These are phyloP conservation scores for Lamprotornis superbus DNA, from an alignment of 2,113 vertebrate genomes.

Conservation along the genomic window DNA sequence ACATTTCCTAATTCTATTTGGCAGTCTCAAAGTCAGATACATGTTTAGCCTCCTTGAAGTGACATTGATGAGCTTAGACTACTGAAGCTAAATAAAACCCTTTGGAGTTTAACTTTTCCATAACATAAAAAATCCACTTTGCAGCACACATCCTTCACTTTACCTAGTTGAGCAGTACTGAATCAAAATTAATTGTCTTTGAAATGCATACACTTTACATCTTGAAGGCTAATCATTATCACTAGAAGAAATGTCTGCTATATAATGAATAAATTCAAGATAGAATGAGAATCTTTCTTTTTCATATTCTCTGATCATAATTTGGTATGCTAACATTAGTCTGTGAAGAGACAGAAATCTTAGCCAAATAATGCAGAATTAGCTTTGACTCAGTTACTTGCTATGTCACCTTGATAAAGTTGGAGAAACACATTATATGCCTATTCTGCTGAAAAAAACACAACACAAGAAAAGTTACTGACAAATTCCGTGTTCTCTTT, in stretches of 20 bases:
- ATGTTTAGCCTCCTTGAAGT: constrained; percentile 3
- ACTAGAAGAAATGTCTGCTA: neutral
- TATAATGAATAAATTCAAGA: constrained; percentile 23
- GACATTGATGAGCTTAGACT: neutral
- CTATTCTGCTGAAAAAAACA: neutral
- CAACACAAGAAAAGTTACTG: neutral
- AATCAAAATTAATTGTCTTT: constrained; percentile 42
- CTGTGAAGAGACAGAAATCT: neutral
- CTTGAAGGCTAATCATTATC: constrained; percentile 19
- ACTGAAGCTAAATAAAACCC: neutral
- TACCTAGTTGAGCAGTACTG: neutral
- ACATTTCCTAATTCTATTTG: neutral
- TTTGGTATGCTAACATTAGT: neutral
- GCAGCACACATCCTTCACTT: neutral
- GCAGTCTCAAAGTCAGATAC: neutral
- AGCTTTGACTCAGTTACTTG: neutral
- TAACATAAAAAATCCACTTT: constrained; percentile 10
- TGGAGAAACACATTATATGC: neutral
- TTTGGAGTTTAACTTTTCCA: constrained; percentile 16
- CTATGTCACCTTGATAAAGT: neutral
- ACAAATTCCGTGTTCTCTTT: neutral
- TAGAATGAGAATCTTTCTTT: neutral
- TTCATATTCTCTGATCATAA: neutral
- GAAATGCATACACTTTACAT: neutral
- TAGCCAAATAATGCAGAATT: neutral